Evolutionary conservation across 2,888 invertebrate species (phyloP).

Genomic region (Heliconius aoede): DNA sequence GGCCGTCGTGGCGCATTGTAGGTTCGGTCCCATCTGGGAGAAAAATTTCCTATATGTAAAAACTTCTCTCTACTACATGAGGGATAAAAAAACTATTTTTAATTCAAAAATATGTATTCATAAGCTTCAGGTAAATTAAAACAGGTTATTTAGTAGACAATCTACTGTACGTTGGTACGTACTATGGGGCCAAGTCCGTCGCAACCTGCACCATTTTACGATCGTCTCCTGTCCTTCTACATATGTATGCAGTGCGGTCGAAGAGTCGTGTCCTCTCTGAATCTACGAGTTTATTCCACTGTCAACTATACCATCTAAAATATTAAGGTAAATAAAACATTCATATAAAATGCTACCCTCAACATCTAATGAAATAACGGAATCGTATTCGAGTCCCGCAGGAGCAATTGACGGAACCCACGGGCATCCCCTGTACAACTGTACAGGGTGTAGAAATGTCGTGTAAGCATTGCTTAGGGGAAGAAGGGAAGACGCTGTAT

Average conservation of each 20-base stretch:
- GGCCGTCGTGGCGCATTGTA: too few species aligned
- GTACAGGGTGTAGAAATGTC: slow-evolving; percentile 14
- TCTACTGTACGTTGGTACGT: slow-evolving; percentile 2
- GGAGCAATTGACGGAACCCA: slow-evolving; percentile 9
- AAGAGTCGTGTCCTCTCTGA: too few species aligned
- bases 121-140: not conserved
- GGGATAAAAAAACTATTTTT: slow-evolving; percentile 2
- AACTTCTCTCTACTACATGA: too few species aligned
- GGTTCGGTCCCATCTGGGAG: too few species aligned
- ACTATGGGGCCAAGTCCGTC: not conserved
- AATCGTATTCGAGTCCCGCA: slow-evolving; percentile 16
- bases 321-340: not conserved
- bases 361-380: slow-evolving; percentile 24
- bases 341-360: not conserved
- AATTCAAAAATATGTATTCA: not conserved
- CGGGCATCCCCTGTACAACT: too few species aligned
- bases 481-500: slow-evolving; percentile 19
- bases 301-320: not conserved
- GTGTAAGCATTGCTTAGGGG: slow-evolving; percentile 21
- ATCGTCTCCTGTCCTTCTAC: not conserved
- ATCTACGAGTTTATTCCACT: too few species aligned
- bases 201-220: slow-evolving; percentile 1
- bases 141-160: slow-evolving; percentile 8
- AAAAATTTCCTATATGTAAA: too few species aligned
- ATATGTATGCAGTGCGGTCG: too few species aligned